phyloP scores from a whole-genome alignment of 2,113 vertebrate species.

The Myiagra hebetior region DNA sequence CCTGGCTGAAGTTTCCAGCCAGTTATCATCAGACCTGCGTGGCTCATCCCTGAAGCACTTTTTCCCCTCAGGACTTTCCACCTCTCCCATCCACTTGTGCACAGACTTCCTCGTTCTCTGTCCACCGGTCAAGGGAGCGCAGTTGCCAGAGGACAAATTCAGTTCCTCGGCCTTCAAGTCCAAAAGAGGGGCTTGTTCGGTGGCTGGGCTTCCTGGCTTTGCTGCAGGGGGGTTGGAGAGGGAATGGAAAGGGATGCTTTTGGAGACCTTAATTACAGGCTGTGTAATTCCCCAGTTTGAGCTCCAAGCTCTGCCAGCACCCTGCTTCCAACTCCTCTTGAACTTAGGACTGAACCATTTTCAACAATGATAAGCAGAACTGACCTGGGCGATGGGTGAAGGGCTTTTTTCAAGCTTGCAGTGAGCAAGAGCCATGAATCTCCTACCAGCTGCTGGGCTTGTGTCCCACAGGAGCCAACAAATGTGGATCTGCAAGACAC shows the following conservation, averaged over 20 bases:
- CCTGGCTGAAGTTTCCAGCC: background rate
- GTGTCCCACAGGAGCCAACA: background rate
- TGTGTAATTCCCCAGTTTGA: background rate
- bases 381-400: background rate
- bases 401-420: background rate
- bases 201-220: background rate
- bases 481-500: background rate
- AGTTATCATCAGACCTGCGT: background rate
- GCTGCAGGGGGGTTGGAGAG: background rate
- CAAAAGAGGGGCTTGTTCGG: background rate
- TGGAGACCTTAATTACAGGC: background rate
- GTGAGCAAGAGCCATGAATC: background rate
- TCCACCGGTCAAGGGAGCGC: background rate
- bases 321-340: background rate
- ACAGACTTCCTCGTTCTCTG: background rate
- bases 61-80: background rate
- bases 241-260: background rate
- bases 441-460: background rate
- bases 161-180: background rate
- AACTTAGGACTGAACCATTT: background rate
- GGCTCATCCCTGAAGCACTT: background rate
- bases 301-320: background rate
- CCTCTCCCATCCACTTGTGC: background rate
- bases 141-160: background rate
- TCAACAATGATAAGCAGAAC: background rate